Evolutionary conservation across 1,140 invertebrate genomes (phyloP), one percentile per base, ranked within the genome.

Genomic region (Hesperophylax magnus): DNA sequence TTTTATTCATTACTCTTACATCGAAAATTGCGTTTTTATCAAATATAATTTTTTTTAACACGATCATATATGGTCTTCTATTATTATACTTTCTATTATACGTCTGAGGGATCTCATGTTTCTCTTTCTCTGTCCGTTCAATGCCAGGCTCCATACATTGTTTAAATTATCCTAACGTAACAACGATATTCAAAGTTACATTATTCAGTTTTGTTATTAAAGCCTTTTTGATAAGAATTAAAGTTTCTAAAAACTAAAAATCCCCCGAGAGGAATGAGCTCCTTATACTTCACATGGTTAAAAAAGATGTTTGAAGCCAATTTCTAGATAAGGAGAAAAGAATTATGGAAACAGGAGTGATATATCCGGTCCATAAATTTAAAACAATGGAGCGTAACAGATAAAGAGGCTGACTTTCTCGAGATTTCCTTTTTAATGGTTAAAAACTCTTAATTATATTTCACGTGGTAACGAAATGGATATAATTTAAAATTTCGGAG

Each of bases 291-390:
- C 69, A 52, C 69, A 75, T 56, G 54, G 72, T 58, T 52, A 67
- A 18, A 80, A 80, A 80, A 80, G 79, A 80, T 79, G 24, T 72
- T 34, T 60, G 77, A 76, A 71, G 60, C 78, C 81, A 79, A 79
- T 82, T 79, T 76, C 53, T 56, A 76, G 75, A 79, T 75, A 79
- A 79, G 81, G 77, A 71, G 78, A 65, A 63, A 75, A 82, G 78
- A 82, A 82, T 82, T 82, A 82, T 82, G 81, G 71, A 82, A 82
- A 82, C 77, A 76, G 75, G 78, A 58, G 58, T 75, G 74, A 67
- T 79, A 75, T 79, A 77, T 79, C 78, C 74, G 78, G 77, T 79
- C 78, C 81, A 82, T 82, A 82, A 82, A 82, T 82, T 79, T 71
- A 56, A 82, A 76, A 82, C 81, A 82, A 82, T 82, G 81, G 76